These are phyloP conservation scores for Murina feae DNA, from an alignment of 2,113 vertebrate genomes.

Conservation along the genomic window DNA sequence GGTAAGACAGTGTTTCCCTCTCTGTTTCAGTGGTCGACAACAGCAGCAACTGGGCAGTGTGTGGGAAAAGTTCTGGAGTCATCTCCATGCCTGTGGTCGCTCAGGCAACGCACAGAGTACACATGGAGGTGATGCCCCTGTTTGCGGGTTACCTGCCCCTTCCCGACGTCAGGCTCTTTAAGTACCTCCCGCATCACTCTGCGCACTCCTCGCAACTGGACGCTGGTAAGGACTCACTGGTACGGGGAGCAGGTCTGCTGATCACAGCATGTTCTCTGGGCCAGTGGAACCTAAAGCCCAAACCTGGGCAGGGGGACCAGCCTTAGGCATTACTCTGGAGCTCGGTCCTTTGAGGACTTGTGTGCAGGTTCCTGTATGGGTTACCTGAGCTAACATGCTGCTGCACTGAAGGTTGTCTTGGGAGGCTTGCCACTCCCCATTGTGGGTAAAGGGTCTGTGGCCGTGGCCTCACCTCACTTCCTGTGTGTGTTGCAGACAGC, in stretches of 20 bases:
- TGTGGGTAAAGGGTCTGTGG: not conserved
- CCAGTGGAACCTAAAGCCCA: not conserved
- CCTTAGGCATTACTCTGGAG: not conserved
- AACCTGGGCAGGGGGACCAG: not conserved
- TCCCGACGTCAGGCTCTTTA: constrained; percentile 92
- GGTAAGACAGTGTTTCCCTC: fast-evolving
- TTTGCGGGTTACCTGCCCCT: constrained; percentile 94
- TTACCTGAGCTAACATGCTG: too few relatives aligned
- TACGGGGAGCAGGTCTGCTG: not conserved
- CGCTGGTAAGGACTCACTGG: constrained; percentile 83
- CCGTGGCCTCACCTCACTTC: not conserved
- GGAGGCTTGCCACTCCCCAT: not conserved
- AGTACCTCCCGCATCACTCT: constrained; percentile 94
- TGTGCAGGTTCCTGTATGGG: fast-evolving
- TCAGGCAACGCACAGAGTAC: constrained; percentile 90
- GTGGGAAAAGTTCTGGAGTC: constrained; percentile 96
- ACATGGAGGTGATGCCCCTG: constrained; percentile 97
- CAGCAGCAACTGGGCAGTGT: constrained; percentile 98
- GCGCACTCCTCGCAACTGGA: constrained; percentile 89
- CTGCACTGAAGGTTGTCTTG: fast-evolving
- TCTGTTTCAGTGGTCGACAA: constrained; percentile 92
- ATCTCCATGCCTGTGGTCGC: constrained; percentile 91
- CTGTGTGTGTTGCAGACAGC: constrained; percentile 83
- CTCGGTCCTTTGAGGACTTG: not conserved
- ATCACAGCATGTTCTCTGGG: too few relatives aligned